Evolutionary conservation across 2,888 invertebrate genomes (phyloP).

Genomic region (Cheilosia impressa): DNA sequence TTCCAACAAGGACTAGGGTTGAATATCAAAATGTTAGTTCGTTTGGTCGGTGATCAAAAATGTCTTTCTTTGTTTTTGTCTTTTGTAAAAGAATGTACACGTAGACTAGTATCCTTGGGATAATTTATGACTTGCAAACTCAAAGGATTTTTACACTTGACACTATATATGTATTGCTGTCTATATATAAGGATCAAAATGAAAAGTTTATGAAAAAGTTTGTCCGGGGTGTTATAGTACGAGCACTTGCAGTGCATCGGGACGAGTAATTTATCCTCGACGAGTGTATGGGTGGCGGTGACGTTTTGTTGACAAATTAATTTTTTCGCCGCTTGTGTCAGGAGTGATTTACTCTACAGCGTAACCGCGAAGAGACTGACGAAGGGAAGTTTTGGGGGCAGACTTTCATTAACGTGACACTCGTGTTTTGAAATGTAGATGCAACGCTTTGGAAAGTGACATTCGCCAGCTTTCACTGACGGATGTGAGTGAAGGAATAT

Average conservation of each 20-base stretch:
- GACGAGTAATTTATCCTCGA: slow-evolving; percentile 8
- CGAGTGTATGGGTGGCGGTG: slow-evolving; percentile 33
- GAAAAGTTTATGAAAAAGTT: slow-evolving; percentile 35
- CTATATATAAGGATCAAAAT: slow-evolving; percentile 27
- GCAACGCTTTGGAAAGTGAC: too few species aligned
- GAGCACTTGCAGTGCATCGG: too few species aligned
- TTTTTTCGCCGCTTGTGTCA: slow-evolving; percentile 45
- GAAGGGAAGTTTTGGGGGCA: background rate
- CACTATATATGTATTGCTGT: slow-evolving; percentile 5
- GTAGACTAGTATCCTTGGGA: slow-evolving; percentile 6
- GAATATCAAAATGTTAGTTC: slow-evolving; percentile 71
- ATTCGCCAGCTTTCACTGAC: too few species aligned
- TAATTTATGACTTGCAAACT: slow-evolving; percentile 66
- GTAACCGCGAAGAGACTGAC: background rate
- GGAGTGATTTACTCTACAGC: slow-evolving; percentile 28
- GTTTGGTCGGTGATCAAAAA: slow-evolving; percentile 63
- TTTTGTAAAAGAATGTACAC: background rate
- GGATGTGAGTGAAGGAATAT: too few species aligned
- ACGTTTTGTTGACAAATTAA: slow-evolving; percentile 67
- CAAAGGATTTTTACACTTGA: slow-evolving; percentile 46
- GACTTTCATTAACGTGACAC: background rate
- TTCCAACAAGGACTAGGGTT: slow-evolving; percentile 54
- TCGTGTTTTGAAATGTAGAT: too few species aligned
- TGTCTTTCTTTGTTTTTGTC: slow-evolving; percentile 33
- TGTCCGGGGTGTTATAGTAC: background rate